Conservation (phyloP, 2,113 vertebrate species). For the Eudyptes chrysolophus region DNA sequence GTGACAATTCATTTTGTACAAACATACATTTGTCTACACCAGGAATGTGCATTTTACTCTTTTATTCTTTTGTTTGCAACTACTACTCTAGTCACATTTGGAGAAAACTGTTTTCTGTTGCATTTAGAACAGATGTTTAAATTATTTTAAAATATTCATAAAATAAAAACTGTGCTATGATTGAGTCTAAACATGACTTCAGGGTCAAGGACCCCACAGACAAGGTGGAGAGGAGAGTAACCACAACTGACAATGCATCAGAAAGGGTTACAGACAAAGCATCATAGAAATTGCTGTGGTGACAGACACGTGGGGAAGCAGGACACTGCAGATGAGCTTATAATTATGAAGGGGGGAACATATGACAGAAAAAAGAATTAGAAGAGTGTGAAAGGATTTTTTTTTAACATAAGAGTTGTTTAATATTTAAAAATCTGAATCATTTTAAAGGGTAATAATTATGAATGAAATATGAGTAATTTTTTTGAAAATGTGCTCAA, state of each 20-base stretch:
- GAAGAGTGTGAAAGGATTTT: neutral
- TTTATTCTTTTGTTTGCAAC: neutral
- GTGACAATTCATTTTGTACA: neutral
- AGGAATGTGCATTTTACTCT: neutral
- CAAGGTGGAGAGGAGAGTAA: neutral
- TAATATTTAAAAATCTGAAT: neutral
- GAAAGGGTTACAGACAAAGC: neutral
- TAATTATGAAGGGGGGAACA: neutral
- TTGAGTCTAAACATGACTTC: neutral
- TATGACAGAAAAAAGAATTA: neutral
- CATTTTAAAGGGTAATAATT: neutral
- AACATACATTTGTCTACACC: neutral
- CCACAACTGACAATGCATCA: neutral
- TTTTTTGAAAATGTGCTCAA: rapidly evolving
- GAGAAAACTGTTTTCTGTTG: neutral
- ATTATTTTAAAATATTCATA: neutral
- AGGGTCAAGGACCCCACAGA: neutral
- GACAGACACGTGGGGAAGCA: neutral
- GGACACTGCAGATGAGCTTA: neutral
- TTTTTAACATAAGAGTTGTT: neutral
- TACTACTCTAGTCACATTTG: neutral
- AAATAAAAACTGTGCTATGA: neutral
- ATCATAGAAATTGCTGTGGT: neutral
- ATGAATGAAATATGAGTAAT: neutral
- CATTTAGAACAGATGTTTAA: neutral